Percentiles rank a stretch among this genome's conserved stretches.
Conservation (phyloP, 2,113 vertebrate genomes). For the Mustelus asterias region DNA sequence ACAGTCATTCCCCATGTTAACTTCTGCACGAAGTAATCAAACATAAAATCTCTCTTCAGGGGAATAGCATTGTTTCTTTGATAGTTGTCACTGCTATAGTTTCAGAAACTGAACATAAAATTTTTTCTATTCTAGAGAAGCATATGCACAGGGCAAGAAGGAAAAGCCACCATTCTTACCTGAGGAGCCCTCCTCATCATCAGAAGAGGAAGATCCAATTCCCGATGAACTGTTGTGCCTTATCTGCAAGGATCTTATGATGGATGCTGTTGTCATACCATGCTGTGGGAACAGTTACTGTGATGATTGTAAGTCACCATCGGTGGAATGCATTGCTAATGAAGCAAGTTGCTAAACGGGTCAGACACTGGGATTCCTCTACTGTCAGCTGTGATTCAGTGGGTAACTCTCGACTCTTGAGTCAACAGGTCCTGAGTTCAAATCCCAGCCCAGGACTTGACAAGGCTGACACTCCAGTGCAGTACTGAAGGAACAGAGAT, state of each 20-base stretch:
- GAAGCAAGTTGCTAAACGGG: background rate
- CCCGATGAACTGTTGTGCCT: slow-evolving; percentile 87
- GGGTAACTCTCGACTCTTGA: background rate
- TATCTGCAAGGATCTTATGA: slow-evolving; percentile 89
- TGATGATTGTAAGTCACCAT: slow-evolving; percentile 82
- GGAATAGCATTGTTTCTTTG: background rate
- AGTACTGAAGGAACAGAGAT: too few relatives aligned
- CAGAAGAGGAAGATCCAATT: slow-evolving; percentile 75
- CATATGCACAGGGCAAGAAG: slow-evolving; percentile 92
- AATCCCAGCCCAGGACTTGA: too few relatives aligned
- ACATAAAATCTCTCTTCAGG: background rate
- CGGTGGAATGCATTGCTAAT: background rate
- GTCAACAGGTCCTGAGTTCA: too few relatives aligned
- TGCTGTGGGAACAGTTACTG: slow-evolving; percentile 98
- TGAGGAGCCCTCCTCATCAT: slow-evolving; percentile 66
- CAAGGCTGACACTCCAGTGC: slow-evolving; percentile 13
- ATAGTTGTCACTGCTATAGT: background rate
- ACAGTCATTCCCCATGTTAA: background rate
- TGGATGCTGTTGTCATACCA: slow-evolving; percentile 90
- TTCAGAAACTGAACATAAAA: background rate
- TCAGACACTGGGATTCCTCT: background rate
- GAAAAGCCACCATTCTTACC: slow-evolving; percentile 85
- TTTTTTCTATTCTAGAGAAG: slow-evolving; percentile 63
- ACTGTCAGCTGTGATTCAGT: background rate
- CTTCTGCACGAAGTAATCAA: background rate